phyloP scores from a whole-genome alignment of 2,113 vertebrate species.

The Caracal caracal region DNA sequence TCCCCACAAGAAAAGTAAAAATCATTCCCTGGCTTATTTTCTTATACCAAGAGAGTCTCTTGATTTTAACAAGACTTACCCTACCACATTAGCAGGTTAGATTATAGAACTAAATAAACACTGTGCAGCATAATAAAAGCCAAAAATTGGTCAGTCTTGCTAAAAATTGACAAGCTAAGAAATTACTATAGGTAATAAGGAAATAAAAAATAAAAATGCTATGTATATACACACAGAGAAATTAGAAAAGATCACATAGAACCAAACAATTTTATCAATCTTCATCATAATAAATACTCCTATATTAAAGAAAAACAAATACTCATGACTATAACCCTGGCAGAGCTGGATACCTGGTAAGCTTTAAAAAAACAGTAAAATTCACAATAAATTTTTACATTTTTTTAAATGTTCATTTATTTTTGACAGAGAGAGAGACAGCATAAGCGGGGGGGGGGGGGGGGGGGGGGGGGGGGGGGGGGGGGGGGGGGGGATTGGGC shows the following conservation, averaged over 20 bases:
- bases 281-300: neutral
- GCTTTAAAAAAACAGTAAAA: neutral
- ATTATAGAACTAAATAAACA: conserved; percentile 26
- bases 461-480: no score
- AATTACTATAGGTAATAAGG: neutral
- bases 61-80: conserved; percentile 32
- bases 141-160: neutral
- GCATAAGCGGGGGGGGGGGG: no score
- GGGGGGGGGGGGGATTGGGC: no score
- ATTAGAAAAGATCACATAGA: neutral
- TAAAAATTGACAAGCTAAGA: conserved; percentile 47
- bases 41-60: neutral
- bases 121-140: neutral
- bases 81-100: neutral
- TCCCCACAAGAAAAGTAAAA: neutral
- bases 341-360: neutral
- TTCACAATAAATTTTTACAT: neutral
- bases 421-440: no score
- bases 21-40: neutral
- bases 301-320: conserved; percentile 10
- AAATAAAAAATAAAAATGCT: conserved; percentile 35
- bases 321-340: neutral
- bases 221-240: neutral
- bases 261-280: conserved; percentile 24
- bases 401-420: neutral